phyloP scores from a whole-genome alignment of 2,888 invertebrate species.

The Ametastegia equiseti region DNA sequence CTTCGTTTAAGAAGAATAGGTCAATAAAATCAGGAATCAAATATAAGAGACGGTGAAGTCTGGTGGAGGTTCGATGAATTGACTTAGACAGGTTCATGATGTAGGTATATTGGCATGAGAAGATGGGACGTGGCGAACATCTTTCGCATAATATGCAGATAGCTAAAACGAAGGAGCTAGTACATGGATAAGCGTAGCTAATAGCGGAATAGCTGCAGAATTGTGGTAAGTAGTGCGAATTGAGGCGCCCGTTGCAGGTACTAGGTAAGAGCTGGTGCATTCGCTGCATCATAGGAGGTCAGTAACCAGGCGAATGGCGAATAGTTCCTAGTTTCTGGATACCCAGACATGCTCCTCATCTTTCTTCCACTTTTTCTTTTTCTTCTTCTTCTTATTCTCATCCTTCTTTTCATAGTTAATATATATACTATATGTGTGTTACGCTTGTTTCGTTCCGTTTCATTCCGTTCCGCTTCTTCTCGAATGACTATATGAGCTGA shows the following conservation, averaged over 20 bases:
- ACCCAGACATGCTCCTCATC: background rate
- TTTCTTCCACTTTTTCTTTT: background rate
- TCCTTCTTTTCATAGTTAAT: background rate
- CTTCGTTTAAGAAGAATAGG: too few species aligned
- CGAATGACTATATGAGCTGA: too few species aligned
- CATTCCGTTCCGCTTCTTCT: conserved; percentile 8
- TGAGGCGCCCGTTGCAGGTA: background rate
- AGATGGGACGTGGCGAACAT: too few species aligned
- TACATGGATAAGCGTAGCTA: background rate
- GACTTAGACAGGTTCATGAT: too few species aligned
- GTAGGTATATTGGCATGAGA: too few species aligned
- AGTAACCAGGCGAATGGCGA: conserved; percentile 36
- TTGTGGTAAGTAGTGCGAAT: conserved; percentile 36
- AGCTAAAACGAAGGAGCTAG: too few species aligned
- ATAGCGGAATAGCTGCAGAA: background rate
- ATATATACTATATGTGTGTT: background rate
- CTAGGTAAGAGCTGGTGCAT: conserved; percentile 22
- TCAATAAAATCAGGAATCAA: too few species aligned
- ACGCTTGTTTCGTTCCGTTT: background rate
- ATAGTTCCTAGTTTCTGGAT: conserved; percentile 29
- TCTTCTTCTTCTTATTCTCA: background rate
- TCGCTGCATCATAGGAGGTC: conserved; percentile 30
- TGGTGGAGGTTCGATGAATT: too few species aligned
- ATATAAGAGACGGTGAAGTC: too few species aligned
- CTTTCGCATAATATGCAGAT: too few species aligned